These are phyloP conservation scores for Schizopygopsis malacanthus DNA, from an alignment of 2,797 vertebrate genomes.

Conservation along the genomic window DNA sequence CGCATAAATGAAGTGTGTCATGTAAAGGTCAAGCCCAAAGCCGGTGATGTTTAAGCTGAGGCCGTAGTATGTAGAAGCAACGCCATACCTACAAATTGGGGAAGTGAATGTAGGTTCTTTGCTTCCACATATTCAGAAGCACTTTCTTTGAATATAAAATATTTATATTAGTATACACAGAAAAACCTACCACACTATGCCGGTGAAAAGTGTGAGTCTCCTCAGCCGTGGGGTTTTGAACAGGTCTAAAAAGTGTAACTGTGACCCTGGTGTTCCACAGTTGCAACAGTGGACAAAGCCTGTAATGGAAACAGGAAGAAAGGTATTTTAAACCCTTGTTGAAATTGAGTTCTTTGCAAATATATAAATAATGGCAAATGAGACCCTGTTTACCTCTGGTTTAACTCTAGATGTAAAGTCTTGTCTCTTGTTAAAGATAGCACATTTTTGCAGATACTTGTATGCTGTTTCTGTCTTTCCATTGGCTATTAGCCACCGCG, in stretches of 20 bases:
- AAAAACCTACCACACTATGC: slow-evolving; percentile 81
- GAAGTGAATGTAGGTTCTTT: not conserved
- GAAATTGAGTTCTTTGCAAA: not conserved
- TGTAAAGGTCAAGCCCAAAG: slow-evolving; percentile 84
- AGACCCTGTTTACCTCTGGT: slow-evolving; percentile 62
- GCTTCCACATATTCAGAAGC: not conserved
- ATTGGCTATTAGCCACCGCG: slow-evolving; percentile 76
- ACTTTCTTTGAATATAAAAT: not conserved
- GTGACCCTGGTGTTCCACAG: slow-evolving; percentile 56
- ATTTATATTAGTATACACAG: not conserved
- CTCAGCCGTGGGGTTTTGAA: slow-evolving; percentile 81
- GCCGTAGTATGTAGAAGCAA: slow-evolving; percentile 88
- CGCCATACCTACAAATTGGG: slow-evolving; percentile 81
- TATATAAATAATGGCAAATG: not conserved
- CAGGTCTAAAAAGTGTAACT: slow-evolving; percentile 82
- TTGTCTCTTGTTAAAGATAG: slow-evolving; percentile 66
- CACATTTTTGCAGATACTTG: slow-evolving; percentile 73
- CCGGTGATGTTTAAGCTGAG: slow-evolving; percentile 84
- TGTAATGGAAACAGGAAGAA: slow-evolving; percentile 57
- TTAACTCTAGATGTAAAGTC: slow-evolving; percentile 59
- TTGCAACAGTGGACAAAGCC: slow-evolving; percentile 71
- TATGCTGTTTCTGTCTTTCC: slow-evolving; percentile 69
- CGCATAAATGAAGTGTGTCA: slow-evolving; percentile 87
- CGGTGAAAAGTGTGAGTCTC: slow-evolving; percentile 76
- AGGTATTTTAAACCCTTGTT: not conserved